Conservation (phyloP, 2,113 vertebrate species). For the Pterocles orientalis region DNA sequence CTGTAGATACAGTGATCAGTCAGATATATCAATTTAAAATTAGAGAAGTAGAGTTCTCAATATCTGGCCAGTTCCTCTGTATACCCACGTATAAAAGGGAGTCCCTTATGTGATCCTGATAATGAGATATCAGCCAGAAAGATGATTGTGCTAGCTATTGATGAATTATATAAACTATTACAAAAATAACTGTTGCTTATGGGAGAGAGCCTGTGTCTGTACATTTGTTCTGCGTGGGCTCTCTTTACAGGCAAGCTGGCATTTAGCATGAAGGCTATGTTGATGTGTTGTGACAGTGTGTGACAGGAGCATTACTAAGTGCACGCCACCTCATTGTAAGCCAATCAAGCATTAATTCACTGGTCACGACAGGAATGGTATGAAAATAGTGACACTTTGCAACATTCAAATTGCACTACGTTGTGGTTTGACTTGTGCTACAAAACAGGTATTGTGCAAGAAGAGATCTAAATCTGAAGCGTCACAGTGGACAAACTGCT, state of each 20-base stretch:
- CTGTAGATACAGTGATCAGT: background rate
- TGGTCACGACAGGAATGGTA: background rate
- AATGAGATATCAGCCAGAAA: background rate
- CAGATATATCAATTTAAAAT: background rate
- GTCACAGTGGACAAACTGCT: background rate
- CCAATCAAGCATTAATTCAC: conserved; percentile 4
- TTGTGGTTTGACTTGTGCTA: background rate
- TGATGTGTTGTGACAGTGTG: conserved; percentile 58
- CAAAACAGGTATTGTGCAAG: background rate
- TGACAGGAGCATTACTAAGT: conserved; percentile 46
- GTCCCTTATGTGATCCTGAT: background rate
- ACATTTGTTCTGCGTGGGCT: conserved; percentile 58
- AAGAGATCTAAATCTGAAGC: background rate
- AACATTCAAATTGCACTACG: background rate
- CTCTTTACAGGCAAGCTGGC: conserved; percentile 48
- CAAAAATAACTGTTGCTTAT: conserved; percentile 39
- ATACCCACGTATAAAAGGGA: background rate
- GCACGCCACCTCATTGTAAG: background rate
- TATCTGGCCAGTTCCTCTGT: background rate
- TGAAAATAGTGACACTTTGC: background rate
- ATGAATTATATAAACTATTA: conserved; percentile 23
- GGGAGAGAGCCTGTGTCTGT: conserved; percentile 35
- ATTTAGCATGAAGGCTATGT: conserved; percentile 39
- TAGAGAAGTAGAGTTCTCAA: background rate
- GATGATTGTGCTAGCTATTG: background rate